Base-by-base conservation (phyloP, 2,113 vertebrate species). In the Tragulus kanchil region DNA sequence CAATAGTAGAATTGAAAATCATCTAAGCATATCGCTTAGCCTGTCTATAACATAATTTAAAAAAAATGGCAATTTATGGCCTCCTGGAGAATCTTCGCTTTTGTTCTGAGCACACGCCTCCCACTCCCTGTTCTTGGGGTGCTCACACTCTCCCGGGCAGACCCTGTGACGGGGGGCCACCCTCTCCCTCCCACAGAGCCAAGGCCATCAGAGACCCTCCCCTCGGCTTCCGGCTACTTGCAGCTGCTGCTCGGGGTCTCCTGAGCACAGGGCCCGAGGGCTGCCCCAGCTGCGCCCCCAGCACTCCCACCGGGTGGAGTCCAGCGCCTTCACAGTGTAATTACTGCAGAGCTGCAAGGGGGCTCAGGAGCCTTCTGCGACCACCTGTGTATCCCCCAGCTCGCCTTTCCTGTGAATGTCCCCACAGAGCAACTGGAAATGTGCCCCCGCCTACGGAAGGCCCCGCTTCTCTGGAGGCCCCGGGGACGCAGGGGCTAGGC, bases 211-310 rank as follows among this genome's bases (percentile, higher is more conserved):
- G 36, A n/a, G 13, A 4, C 8, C 17, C 71, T 5, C 11, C 59
- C 21, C 21, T 1, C 1, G 3, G 52, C 4, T 31, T 58, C 28
- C 0, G 2, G 8, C 28, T 15, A 17, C 36, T 36, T 4, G 3
- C 23, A 11, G 67, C 50, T 31, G 26, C 28, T 56, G 19, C 9
- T 28, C 14, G 15, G 13, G 42, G 42, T 26, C 23, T 64, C 58
- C 6, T 4, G 10, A 52, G 28, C 8, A 7, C 0, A 3, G 14
- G 31, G 23, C 23, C 45, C 23, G 0, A 0, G 1, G 23, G 81
- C 42, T 36, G 23, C 50, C 45, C 54, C 16, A 14, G 1, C 69
- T 45, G 48, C 12, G 6, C 10, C 13, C 28, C 52, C 48, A 48
- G 65, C 64, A 15, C 52, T 50, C 42, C 45, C 19, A 0, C 1